Conservation (phyloP, 2,113 vertebrate species). For the Phylloscopus whistleri region DNA sequence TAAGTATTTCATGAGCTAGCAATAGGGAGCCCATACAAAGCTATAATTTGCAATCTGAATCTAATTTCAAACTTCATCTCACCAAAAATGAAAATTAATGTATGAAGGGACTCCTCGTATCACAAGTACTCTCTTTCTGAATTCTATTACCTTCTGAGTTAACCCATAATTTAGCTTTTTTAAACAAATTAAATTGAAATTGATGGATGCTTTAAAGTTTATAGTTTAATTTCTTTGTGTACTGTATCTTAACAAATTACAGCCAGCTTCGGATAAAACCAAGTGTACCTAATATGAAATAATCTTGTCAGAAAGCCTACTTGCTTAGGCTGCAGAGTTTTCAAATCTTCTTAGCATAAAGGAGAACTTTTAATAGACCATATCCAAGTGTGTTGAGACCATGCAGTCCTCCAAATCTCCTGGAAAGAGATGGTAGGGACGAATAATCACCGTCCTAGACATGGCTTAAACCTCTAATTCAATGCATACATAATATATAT, state of each 20-base stretch:
- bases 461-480: conserved; percentile 2
- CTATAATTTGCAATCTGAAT: conserved; percentile 78
- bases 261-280: conserved; percentile 10
- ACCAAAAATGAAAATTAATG: conserved; percentile 75
- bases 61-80: conserved; percentile 77
- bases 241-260: conserved; percentile 24
- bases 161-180: conserved; percentile 55
- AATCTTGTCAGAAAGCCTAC: conserved; percentile 9
- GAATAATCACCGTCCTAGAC: neutral
- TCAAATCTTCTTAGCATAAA: conserved; percentile 28
- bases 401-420: neutral
- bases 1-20: conserved; percentile 68
- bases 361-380: conserved; percentile 2
- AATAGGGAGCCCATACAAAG: conserved; percentile 68
- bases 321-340: conserved; percentile 17
- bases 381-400: neutral
- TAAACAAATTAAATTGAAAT: conserved; percentile 59
- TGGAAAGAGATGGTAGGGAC: neutral
- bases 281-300: conserved; percentile 10
- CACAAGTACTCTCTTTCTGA: conserved; percentile 43
- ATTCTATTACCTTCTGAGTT: conserved; percentile 51
- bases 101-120: conserved; percentile 53
- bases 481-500: neutral
- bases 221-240: conserved; percentile 45
- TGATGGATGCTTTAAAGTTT: conserved; percentile 54